These are phyloP conservation scores for Dolichopus griseipennis DNA, from an alignment of 2,888 invertebrate genomes.

Conservation along the genomic window DNA sequence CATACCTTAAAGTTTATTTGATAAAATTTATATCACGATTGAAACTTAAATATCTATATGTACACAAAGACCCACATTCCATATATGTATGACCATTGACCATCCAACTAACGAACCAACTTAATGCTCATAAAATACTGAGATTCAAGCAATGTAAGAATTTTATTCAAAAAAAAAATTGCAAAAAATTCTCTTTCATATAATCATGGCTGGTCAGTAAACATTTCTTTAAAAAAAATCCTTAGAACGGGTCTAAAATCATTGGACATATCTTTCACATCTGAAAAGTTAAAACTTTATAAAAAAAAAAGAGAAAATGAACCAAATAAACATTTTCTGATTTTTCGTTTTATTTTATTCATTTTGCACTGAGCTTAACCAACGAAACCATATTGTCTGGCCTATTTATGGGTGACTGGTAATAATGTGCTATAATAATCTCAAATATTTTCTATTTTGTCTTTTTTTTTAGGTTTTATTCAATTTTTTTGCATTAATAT, in stretches of 20 bases:
- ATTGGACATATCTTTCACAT: too few species aligned
- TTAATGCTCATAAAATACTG: not conserved
- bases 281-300: too few species aligned
- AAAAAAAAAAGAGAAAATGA: too few species aligned
- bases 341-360: not conserved
- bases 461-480: too few species aligned
- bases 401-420: not conserved
- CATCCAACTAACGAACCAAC: not conserved
- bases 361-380: not conserved
- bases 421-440: not conserved
- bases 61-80: not conserved
- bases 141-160: not conserved
- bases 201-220: not conserved
- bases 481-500: too few species aligned
- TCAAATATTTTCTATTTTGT: too few species aligned
- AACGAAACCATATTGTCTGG: not conserved
- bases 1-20: not conserved
- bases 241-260: not conserved
- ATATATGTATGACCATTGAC: not conserved
- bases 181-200: too few species aligned
- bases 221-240: not conserved
- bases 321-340: not conserved
- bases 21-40: not conserved
- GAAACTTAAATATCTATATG: not conserved
- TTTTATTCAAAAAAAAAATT: not conserved